Percentiles rank a stretch among this genome's conserved stretches.
Conservation (phyloP, 1,140 invertebrate species). For the Eriocheir sinensis region DNA sequence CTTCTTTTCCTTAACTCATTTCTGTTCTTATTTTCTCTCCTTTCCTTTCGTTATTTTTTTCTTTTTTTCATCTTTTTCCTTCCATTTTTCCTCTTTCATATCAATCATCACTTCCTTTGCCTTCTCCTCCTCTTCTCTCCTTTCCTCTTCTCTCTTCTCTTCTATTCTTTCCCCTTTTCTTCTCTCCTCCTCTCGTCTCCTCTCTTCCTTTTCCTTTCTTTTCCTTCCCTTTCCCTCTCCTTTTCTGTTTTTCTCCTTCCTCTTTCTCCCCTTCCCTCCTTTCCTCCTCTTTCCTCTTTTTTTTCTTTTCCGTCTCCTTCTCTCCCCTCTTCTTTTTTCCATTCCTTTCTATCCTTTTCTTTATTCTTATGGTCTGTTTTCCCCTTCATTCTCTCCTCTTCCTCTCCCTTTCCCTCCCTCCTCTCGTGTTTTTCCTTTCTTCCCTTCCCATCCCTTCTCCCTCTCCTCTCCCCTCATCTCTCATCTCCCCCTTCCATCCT, state of each 20-base stretch:
- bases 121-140: background rate
- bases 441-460: background rate
- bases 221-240: background rate
- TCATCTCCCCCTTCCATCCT: background rate
- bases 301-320: too few relatives aligned
- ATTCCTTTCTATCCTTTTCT: background rate
- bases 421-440: background rate
- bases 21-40: background rate
- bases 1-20: background rate
- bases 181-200: background rate
- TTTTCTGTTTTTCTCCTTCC: too few relatives aligned
- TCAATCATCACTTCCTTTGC: background rate
- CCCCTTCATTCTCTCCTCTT: too few relatives aligned
- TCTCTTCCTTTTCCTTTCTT: background rate
- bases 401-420: too few relatives aligned
- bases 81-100: background rate
- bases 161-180: background rate
- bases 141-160: background rate
- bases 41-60: background rate
- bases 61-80: background rate
- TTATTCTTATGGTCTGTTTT: too few relatives aligned
- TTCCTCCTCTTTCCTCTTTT: too few relatives aligned
- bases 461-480: too few relatives aligned
- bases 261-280: too few relatives aligned
- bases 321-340: background rate